phyloP scores from a whole-genome alignment of 2,797 vertebrate species.

The Amblyopsis hoosieri region DNA sequence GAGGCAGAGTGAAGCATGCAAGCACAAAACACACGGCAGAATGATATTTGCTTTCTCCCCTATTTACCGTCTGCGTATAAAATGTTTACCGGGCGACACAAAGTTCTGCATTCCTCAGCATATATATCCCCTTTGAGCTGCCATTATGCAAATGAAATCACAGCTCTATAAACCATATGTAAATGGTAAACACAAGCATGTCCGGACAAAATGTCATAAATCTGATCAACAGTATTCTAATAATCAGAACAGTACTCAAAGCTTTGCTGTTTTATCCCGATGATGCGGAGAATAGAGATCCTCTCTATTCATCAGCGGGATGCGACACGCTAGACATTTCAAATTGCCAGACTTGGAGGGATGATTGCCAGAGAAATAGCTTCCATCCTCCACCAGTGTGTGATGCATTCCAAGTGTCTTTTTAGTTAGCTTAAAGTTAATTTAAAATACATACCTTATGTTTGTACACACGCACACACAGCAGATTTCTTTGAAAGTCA shows the following conservation, averaged over 20 bases:
- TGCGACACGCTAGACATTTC: constrained; percentile 36
- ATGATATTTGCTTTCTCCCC: constrained; percentile 56
- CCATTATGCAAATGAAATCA: constrained; percentile 75
- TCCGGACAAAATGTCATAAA: constrained; percentile 71
- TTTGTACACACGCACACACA: constrained; percentile 12
- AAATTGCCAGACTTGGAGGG: constrained; percentile 45
- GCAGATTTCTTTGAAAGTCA: constrained; percentile 22
- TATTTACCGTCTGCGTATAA: constrained; percentile 55
- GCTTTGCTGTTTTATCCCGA: constrained; percentile 35
- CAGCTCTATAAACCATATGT: constrained; percentile 71
- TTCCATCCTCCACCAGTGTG: constrained; percentile 31
- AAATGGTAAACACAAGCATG: constrained; percentile 74
- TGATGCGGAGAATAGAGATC: constrained; percentile 18
- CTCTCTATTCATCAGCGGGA: constrained; percentile 55
- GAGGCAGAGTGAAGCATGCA: background rate
- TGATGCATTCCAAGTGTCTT: constrained; percentile 30
- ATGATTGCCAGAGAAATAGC: constrained; percentile 52
- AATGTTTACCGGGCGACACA: constrained; percentile 60
- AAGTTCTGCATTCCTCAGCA: constrained; percentile 72
- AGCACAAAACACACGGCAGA: background rate
- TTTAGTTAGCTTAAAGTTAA: constrained; percentile 24
- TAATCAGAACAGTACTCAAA: constrained; percentile 67
- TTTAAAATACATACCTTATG: constrained; percentile 9
- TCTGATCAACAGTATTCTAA: constrained; percentile 69
- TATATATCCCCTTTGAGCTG: constrained; percentile 66